phyloP scores from a whole-genome alignment of 2,113 vertebrate species.

The Australoheros scitulus region DNA sequence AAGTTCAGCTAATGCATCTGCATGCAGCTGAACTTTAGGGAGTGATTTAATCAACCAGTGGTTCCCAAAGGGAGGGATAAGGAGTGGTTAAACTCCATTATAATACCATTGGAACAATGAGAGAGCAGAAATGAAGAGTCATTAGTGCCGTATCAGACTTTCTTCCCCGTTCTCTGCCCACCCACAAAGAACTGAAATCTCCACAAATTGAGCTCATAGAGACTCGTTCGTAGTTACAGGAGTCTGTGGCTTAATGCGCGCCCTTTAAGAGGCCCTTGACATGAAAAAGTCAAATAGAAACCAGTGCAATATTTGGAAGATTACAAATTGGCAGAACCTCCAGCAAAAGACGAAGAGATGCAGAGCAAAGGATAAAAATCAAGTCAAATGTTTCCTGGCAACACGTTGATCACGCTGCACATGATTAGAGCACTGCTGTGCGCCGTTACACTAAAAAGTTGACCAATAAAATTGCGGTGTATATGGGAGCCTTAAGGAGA shows the following conservation, averaged over 20 bases:
- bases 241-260: neutral
- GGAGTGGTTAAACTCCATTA: conserved; percentile 21
- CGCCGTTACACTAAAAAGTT: conserved; percentile 29
- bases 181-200: neutral
- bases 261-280: neutral
- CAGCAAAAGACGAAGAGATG: neutral
- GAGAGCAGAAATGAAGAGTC: conserved; percentile 31
- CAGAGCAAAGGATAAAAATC: conserved; percentile 16
- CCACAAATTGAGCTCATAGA: conserved; percentile 1
- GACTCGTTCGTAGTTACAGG: neutral
- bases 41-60: conserved; percentile 35
- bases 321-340: neutral
- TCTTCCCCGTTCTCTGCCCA: conserved; percentile 3
- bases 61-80: conserved; percentile 33
- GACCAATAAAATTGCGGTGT: conserved; percentile 18
- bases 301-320: neutral
- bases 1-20: neutral
- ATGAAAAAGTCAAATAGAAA: neutral
- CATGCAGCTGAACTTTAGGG: neutral
- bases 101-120: conserved; percentile 41
- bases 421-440: conserved; percentile 38
- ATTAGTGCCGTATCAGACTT: conserved; percentile 17
- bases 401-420: conserved; percentile 1
- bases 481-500: neutral
- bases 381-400: conserved; percentile 43